A percentile compares a stretch with the other conserved stretches of the same genome.
These are phyloP conservation scores for Drosophila mercatorum DNA, from an alignment of 2,888 invertebrate genomes.

Conservation along the genomic window DNA sequence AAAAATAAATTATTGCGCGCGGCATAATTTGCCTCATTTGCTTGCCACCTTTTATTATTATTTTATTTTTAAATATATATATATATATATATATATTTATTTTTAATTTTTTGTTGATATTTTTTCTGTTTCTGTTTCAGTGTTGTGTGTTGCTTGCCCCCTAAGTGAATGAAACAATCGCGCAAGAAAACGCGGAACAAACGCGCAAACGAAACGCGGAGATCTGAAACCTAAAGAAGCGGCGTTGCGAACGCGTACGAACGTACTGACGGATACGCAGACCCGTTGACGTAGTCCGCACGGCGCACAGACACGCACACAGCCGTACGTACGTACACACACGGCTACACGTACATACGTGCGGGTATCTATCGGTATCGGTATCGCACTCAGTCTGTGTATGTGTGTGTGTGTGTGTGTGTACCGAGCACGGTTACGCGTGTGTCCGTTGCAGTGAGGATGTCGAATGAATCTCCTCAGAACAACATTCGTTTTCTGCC, in stretches of 20 bases:
- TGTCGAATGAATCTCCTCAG: conserved; percentile 55
- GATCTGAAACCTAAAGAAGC: conserved; percentile 67
- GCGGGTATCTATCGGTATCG: conserved; percentile 60
- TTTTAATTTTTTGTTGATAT: conserved; percentile 16
- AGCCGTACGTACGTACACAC: conserved; percentile 28
- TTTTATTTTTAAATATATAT: conserved; percentile 19
- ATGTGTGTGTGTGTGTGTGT: neutral
- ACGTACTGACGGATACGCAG: conserved; percentile 77
- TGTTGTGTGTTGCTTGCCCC: conserved; percentile 19
- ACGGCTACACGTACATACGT: conserved; percentile 25
- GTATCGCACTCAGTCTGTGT: conserved; percentile 50
- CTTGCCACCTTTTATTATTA: conserved; percentile 24
- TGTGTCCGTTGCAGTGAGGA: conserved; percentile 59
- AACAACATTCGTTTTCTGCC: conserved; percentile 38
- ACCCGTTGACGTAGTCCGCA: conserved; percentile 74
- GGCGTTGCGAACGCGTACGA: conserved; percentile 80
- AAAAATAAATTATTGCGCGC: conserved; percentile 71
- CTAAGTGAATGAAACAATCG: conserved; percentile 50
- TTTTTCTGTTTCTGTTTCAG: neutral
- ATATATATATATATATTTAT: neutral
- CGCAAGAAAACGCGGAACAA: conserved; percentile 59
- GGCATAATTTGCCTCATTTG: conserved; percentile 53
- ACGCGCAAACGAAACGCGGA: conserved; percentile 58
- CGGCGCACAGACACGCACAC: conserved; percentile 42
- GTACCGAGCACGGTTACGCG: conserved; percentile 24